Evolutionary conservation across 2,888 invertebrate genomes (phyloP), one percentile per base, ranked within the genome.

Genomic region (Hetaerina titia): DNA sequence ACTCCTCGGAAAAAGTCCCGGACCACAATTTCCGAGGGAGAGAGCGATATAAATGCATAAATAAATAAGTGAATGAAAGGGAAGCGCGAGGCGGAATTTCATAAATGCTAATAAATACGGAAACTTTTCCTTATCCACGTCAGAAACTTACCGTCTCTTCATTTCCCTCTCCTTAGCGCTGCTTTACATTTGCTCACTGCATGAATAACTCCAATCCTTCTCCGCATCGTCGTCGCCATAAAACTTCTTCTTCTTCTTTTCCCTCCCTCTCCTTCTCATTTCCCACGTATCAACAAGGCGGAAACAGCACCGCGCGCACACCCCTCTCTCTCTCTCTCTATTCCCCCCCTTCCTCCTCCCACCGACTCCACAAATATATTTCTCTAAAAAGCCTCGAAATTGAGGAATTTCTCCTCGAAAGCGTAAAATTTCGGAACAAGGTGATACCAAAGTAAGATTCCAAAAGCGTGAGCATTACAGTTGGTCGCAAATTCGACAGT

Each of bases 81-180:
- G n/a, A n/a, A n/a, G 56, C n/a, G n/a, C 19, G 57, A 57, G 45
- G 45, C 88, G 58, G 22, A 89, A 56, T 89, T 89, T 89, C 81
- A 81, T 81, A 31, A n/a, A 63, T 63, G 90, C 90, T 90, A 64
- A 90, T 90, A 90, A 92, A 92, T 92, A 56, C 74, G 56, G 56
- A 92, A 92, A 92, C 92, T 92, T 92, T 74, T 56, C 60, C 92
- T 92, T 31, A 92, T 92, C 92, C 92, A 92, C 92, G 92, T 92
- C 92, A 92, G 56, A 58, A 89, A 92, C 64, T 92, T 92, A 13
- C 64, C 22, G 74, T 63, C 69, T 69, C 63, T 90, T 64, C 64
- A 64, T 64, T 22, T 90, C 19, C 64, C 90, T 64, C 63, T 17
- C 64, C 63, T 25, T 90, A 5, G 69, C 81, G 25, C 25, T 31